These are phyloP conservation scores for Luperina testacea DNA, from an alignment of 2,888 invertebrate genomes.

Conservation along the genomic window DNA sequence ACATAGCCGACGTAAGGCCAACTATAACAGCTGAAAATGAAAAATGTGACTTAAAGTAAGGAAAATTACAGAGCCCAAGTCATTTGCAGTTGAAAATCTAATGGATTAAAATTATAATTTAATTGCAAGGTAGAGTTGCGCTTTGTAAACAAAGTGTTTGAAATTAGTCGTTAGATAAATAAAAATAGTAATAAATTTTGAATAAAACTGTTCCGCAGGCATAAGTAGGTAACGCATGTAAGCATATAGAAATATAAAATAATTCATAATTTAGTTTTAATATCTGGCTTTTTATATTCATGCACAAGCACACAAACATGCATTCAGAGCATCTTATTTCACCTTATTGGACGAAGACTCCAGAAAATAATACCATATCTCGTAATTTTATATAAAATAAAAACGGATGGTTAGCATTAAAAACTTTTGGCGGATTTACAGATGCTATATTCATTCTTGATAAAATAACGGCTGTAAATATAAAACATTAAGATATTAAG, in stretches of 20 bases:
- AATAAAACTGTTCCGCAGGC: constrained; percentile 35
- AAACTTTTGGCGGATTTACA: constrained; percentile 19
- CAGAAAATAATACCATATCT: constrained; percentile 23
- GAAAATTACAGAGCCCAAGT: not conserved
- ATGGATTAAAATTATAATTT: not conserved
- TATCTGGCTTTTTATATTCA: not conserved
- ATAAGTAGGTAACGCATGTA: constrained; percentile 28
- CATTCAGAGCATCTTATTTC: constrained; percentile 28
- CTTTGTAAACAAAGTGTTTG: not conserved
- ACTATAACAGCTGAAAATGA: constrained; percentile 31
- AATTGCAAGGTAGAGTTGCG: not conserved
- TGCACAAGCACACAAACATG: constrained; percentile 10
- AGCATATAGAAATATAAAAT: constrained; percentile 13
- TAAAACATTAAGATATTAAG: not conserved
- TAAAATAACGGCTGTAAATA: constrained; percentile 18
- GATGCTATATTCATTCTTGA: constrained; percentile 24
- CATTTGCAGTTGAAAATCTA: not conserved
- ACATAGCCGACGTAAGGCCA: not conserved
- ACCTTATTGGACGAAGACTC: constrained; percentile 27
- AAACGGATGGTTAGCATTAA: constrained; percentile 31
- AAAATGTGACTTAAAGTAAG: constrained; percentile 3
- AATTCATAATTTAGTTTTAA: not conserved
- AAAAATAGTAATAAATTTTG: not conserved
- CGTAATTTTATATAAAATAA: constrained; percentile 29
- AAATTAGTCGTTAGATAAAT: not conserved